These are phyloP conservation scores for Platichthys flesus DNA, from an alignment of 2,113 vertebrate species.

Conservation along the genomic window DNA sequence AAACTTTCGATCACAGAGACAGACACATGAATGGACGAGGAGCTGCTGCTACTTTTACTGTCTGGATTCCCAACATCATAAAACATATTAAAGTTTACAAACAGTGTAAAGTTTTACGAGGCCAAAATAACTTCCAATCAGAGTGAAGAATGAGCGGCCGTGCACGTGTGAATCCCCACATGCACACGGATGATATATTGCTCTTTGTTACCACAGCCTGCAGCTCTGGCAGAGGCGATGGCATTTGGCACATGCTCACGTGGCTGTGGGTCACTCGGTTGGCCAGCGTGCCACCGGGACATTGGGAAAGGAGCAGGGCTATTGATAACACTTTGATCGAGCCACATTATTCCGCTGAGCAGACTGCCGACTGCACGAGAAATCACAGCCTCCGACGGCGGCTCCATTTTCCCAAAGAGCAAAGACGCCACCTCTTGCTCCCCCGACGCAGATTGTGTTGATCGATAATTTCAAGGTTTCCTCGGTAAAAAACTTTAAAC, in stretches of 20 bases:
- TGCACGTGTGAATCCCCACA: background rate
- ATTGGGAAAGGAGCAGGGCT: slow-evolving; percentile 24
- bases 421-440: too few species aligned
- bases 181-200: background rate
- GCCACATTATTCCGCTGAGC: slow-evolving; percentile 38
- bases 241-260: slow-evolving; percentile 49
- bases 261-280: slow-evolving; percentile 48
- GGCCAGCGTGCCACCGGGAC: slow-evolving; percentile 45
- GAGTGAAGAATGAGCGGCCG: background rate
- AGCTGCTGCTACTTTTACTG: background rate
- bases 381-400: slow-evolving; percentile 8
- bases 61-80: too few species aligned
- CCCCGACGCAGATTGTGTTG: background rate
- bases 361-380: slow-evolving; percentile 28
- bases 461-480: slow-evolving; percentile 16
- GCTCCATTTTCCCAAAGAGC: background rate
- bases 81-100: background rate
- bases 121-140: background rate
- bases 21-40: background rate
- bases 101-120: background rate
- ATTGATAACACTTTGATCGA: slow-evolving; percentile 52
- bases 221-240: slow-evolving; percentile 36
- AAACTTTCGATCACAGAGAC: background rate
- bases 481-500: slow-evolving; percentile 12
- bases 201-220: slow-evolving; percentile 8